Evolutionary conservation across 2,888 invertebrate genomes (phyloP).

Genomic region (Trichogramma evanescens): DNA sequence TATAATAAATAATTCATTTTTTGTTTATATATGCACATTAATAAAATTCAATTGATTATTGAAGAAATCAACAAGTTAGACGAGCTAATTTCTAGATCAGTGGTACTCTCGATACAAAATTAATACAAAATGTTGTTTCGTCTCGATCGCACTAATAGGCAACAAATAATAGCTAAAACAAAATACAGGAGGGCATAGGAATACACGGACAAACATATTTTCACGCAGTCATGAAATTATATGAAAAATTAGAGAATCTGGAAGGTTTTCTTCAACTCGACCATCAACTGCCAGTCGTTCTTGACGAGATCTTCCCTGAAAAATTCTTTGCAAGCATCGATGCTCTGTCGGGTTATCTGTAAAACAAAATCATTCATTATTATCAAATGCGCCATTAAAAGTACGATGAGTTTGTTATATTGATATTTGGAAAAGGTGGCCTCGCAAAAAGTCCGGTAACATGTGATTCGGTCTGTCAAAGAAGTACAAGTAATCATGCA

Average conservation of each 20-base stretch:
- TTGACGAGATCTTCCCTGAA: constrained; percentile 96
- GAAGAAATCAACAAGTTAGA: too few relatives aligned
- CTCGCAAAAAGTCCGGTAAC: too few relatives aligned
- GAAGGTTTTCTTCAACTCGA: constrained; percentile 95
- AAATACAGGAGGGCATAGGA: not conserved
- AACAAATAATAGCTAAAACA: too few relatives aligned
- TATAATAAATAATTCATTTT: too few relatives aligned
- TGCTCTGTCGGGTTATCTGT: constrained; percentile 94
- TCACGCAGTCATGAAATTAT: not conserved
- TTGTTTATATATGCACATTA: too few relatives aligned
- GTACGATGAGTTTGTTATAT: not conserved
- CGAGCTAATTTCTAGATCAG: too few relatives aligned
- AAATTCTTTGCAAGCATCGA: constrained; percentile 98
- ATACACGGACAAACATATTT: not conserved
- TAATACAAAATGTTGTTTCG: too few relatives aligned
- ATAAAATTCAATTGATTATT: too few relatives aligned
- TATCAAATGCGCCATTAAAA: not conserved
- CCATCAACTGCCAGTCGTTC: constrained; percentile 97
- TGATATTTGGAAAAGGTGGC: not conserved
- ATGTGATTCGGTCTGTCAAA: too few relatives aligned
- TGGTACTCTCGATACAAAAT: not conserved
- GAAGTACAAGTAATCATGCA: too few relatives aligned
- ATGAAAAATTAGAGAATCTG: constrained; percentile 69
- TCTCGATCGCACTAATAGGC: too few relatives aligned
- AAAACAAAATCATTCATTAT: constrained; percentile 35